A percentile compares a stretch with the other conserved stretches of the same genome.
Evolutionary conservation across 2,113 vertebrate genomes (phyloP).

Genomic region (Sylvia atricapilla): DNA sequence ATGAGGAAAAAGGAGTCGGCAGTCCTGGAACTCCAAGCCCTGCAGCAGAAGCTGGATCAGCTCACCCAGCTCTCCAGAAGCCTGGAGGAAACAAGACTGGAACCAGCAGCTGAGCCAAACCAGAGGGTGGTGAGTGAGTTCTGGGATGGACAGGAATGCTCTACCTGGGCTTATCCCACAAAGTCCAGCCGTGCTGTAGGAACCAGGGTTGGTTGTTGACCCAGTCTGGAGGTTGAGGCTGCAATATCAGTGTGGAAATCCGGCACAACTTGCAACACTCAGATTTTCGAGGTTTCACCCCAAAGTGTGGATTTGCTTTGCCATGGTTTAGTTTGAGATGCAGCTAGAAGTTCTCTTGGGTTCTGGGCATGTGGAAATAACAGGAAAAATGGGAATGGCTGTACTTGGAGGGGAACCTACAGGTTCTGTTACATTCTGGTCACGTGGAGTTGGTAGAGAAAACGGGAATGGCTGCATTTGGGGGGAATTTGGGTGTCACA

Average conservation of each 20-base stretch:
- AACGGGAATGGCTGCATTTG: neutral
- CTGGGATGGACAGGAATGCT: neutral
- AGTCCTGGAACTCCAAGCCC: slow-evolving; percentile 69
- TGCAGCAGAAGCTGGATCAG: slow-evolving; percentile 77
- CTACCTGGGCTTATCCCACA: neutral
- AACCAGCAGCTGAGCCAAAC: neutral
- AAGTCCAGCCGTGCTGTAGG: neutral
- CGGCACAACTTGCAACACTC: neutral
- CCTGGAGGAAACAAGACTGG: slow-evolving; percentile 20
- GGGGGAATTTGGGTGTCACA: neutral
- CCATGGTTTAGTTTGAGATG: neutral
- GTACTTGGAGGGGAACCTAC: rapidly evolving
- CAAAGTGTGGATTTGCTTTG: neutral
- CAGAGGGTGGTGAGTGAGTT: neutral
- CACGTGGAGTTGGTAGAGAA: neutral
- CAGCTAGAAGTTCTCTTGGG: neutral
- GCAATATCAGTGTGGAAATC: neutral
- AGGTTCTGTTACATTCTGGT: neutral
- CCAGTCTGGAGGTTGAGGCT: neutral
- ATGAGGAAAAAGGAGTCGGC: slow-evolving; percentile 70
- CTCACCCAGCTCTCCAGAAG: slow-evolving; percentile 69
- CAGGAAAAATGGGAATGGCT: neutral
- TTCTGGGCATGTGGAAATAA: neutral
- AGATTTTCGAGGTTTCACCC: neutral
- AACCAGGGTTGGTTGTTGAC: neutral